Evolutionary conservation across 2,113 vertebrate genomes (phyloP).

Genomic region (Pholis gunnellus): DNA sequence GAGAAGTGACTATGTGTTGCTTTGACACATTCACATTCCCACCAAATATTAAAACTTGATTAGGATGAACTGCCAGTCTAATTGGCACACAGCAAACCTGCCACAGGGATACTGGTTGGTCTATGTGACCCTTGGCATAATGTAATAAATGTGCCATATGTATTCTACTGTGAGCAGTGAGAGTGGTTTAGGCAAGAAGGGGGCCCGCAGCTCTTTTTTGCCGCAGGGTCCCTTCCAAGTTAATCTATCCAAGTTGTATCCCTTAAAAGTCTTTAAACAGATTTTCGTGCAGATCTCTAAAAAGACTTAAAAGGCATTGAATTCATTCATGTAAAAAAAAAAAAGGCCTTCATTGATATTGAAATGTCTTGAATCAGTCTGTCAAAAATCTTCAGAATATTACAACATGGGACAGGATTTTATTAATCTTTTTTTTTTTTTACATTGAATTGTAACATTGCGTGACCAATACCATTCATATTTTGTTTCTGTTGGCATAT

Average conservation of each 20-base stretch:
- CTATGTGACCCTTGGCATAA: not conserved
- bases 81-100: not conserved
- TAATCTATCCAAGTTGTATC: not conserved
- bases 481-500: too few relatives aligned
- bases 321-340: too few relatives aligned
- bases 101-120: not conserved
- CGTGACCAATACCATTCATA: not conserved
- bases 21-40: too few relatives aligned
- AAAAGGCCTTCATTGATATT: not conserved
- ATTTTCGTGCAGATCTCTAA: not conserved
- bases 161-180: not conserved
- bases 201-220: not conserved
- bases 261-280: not conserved
- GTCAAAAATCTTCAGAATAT: not conserved
- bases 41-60: not conserved
- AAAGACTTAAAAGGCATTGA: not conserved
- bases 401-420: too few relatives aligned
- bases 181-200: not conserved
- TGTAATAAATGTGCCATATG: conserved; percentile 1
- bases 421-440: too few relatives aligned
- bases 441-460: not conserved
- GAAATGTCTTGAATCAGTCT: not conserved
- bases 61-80: not conserved
- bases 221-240: not conserved
- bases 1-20: too few relatives aligned